Percentiles rank a stretch among this genome's conserved stretches.
These are phyloP conservation scores for Sciurus carolinensis DNA, from an alignment of 2,797 vertebrate genomes.

Conservation along the genomic window DNA sequence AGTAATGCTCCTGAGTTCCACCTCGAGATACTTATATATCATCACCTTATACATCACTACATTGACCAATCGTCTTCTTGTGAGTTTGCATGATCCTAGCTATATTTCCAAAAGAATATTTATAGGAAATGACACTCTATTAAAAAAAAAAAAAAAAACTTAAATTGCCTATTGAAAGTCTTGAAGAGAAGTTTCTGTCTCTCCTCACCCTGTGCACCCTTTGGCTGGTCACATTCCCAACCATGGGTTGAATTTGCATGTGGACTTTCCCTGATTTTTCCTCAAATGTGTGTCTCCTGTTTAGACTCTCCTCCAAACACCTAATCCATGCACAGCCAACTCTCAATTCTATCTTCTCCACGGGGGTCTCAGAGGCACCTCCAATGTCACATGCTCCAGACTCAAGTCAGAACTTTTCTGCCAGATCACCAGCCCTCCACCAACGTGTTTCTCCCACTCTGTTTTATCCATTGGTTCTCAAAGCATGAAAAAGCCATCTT, in stretches of 20 bases:
- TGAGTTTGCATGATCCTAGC: not conserved
- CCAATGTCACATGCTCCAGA: not conserved
- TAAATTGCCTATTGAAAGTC: not conserved
- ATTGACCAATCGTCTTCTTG: not conserved
- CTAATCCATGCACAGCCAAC: not conserved
- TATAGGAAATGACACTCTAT: not conserved
- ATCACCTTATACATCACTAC: not conserved
- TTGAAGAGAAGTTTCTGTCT: not conserved
- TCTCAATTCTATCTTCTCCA: not conserved
- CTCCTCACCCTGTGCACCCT: too few relatives aligned
- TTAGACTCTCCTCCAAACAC: not conserved
- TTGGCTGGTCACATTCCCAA: not conserved
- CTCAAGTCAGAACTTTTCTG: not conserved
- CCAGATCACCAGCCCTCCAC: not conserved
- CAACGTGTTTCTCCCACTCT: too few relatives aligned
- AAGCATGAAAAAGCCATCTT: not conserved
- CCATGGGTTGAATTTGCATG: not conserved
- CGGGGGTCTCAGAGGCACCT: rapidly evolving
- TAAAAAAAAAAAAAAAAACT: too few relatives aligned
- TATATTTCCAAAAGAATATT: not conserved
- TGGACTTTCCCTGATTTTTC: rapidly evolving
- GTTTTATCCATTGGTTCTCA: too few relatives aligned
- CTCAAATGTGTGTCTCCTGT: rapidly evolving
- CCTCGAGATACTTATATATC: not conserved
- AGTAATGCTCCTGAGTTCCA: not conserved